Conservation (phyloP, 1,140 invertebrate genomes). For the Pogonus chalceus region DNA sequence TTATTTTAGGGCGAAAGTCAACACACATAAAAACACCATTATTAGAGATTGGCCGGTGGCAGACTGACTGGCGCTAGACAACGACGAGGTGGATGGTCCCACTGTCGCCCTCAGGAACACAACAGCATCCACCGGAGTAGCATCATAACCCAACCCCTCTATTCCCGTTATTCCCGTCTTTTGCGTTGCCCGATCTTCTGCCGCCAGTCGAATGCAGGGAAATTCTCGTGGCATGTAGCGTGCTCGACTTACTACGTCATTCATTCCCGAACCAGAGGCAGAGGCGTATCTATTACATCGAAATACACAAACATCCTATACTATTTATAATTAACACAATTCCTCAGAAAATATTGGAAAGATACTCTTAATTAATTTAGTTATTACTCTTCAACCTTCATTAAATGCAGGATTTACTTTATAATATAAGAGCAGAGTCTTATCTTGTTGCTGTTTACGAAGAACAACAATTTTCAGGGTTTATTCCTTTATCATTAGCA, state of each 20-base stretch:
- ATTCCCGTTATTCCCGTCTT: background rate
- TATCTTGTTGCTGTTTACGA: no score
- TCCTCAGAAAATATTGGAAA: no score
- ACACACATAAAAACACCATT: background rate
- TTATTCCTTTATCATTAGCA: no score
- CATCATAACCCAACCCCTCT: background rate
- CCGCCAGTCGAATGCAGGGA: background rate
- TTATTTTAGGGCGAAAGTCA: no score
- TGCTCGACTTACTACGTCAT: background rate
- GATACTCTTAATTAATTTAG: no score
- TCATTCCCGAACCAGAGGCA: background rate
- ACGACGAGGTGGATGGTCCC: background rate
- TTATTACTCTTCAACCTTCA: no score
- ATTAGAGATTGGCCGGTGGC: background rate
- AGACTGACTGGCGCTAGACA: background rate
- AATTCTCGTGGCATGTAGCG: background rate
- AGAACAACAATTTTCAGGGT: no score
- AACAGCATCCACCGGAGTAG: background rate
- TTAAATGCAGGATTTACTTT: no score
- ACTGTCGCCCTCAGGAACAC: background rate
- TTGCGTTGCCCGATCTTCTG: background rate
- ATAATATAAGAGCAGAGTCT: no score
- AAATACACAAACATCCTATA: no score
- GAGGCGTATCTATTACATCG: no score
- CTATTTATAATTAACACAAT: no score